Evolutionary conservation across 30 jellyfish, hydroid and myxozoan genomes (phyloP), one percentile per base, ranked within the genome.

Genomic region (Aurelia coerulea): DNA sequence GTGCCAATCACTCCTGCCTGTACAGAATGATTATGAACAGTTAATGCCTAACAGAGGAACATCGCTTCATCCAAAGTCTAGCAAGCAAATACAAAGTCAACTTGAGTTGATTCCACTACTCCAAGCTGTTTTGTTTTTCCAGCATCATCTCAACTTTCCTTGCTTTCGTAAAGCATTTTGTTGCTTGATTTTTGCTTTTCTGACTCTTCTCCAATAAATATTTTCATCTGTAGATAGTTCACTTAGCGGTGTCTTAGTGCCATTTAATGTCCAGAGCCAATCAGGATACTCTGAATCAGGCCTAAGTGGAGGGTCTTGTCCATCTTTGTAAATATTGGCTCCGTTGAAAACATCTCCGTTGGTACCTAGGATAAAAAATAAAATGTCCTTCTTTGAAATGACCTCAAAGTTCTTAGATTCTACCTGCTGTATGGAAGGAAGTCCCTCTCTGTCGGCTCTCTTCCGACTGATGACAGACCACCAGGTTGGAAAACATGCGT

Each of bases 211-310:
- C 88, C 90, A 87, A 63, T 86, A 92, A 18, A 78, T 78, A 33
- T 75, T 86, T 18, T 92, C 98, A 63, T 81, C 95, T 35, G 62
- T 77, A 6, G 98, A 76, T 62, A 92, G 68, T 42, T 92, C 92
- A 60, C 88, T 85, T 17, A 92, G 64, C 10, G 90, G 91, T 7
- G 60, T 50, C 33, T 83, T 81, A 34, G 90, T 90, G 10, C 63
- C 75, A 14, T 71, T 81, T 68, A 92, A 56, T 14, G 59, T 80
- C 98, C 97, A 86, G 17, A 92, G 73, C 98, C 98, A 92, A 16
- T 92, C 98, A 14, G 98, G 98, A 66, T 92, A 92, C 18, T 86
- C 98, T 56, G 90, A 81, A 60, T 84, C 98, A 4, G 94, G 90
- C 54, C 74, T 92, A 23, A 92, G 41, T 31, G 71, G 66, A 8